Percentiles rank a stretch among this genome's conserved stretches.
Conservation (phyloP, 1,140 invertebrate genomes). For the Drosophila nannoptera region DNA sequence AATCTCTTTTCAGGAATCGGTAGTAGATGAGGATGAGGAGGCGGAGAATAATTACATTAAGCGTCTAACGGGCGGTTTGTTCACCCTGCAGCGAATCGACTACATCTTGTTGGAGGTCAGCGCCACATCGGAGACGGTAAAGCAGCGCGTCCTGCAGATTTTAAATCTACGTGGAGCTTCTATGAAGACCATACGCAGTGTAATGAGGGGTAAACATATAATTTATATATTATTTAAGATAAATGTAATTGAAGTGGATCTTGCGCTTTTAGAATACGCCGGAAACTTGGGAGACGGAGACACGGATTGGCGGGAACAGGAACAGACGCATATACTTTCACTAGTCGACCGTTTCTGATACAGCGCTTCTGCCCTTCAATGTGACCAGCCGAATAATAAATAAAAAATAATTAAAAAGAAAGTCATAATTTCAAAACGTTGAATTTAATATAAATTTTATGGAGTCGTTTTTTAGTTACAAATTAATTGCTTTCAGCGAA, state of each 20-base stretch:
- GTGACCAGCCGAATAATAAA: no score
- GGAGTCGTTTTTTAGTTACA: no score
- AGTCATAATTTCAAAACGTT: no score
- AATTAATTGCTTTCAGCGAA: no score
- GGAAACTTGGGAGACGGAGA: conserved; percentile 94
- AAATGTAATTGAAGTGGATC: background rate
- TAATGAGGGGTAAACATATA: conserved; percentile 89
- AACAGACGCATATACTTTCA: conserved; percentile 94
- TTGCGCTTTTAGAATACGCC: conserved; percentile 88
- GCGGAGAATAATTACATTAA: conserved; percentile 93
- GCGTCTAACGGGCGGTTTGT: conserved; percentile 94
- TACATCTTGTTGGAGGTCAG: conserved; percentile 97
- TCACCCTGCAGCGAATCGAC: conserved; percentile 96
- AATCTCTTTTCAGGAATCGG: conserved; percentile 43
- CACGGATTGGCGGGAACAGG: conserved; percentile 89
- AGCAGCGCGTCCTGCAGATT: conserved; percentile 93
- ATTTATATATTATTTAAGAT: background rate
- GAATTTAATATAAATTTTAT: no score
- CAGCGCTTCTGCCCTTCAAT: background rate
- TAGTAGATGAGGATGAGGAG: conserved; percentile 84
- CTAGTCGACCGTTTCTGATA: conserved; percentile 95
- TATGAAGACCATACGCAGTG: conserved; percentile 95
- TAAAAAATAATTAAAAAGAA: no score
- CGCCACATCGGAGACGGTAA: conserved; percentile 87
- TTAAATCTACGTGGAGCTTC: conserved; percentile 93